Base-by-base conservation (phyloP, 2,797 vertebrate genomes). In the Tapirus indicus region DNA sequence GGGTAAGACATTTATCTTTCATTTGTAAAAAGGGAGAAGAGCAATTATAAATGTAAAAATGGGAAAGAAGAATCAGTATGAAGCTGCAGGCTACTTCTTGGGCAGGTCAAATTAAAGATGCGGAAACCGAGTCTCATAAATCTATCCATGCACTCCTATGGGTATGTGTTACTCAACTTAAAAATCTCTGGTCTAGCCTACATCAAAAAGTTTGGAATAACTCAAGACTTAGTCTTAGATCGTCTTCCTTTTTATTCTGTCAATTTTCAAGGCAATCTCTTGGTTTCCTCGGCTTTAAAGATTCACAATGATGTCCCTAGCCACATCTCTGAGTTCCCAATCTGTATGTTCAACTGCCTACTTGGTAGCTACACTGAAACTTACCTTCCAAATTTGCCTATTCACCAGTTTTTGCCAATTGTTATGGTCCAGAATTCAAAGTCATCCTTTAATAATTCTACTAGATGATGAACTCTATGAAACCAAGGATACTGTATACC, bases 181-280 rank as follows among this genome's bases (percentile, higher is more conserved):
- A 83, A 97, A 94, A 74, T 6, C 27, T 82, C 35, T 83, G 25
- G 17, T 93, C 7, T 32, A 91, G 72, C 20, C 71, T 93, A 66
- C 0, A 62, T 58, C 2, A 68, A 41, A 64, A 85, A 66, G 7
- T 79, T 90, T 72, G 68, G 38, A 97, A 69, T 78, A 92, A 74
- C 20, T 90, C 69, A 90, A 52, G 18, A 68, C 9, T 52, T 71
- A 58, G 47, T 96, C 17, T 23, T 54, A 44, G n/a, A 4, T 41
- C 14, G 7, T 88, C 52, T 64, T 72, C 14, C 56, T 96, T 97
- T 75, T 68, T n/a, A 75, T 64, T 60, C 16, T 66, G 23, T 12
- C 62, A 4, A 12, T 20, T 85, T 88, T 68, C 54, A 89, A 89
- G 66, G 35, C 4, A 72, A 74, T 75, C 23, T 83, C 12, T 72